Base-by-base conservation (phyloP, 2,797 vertebrate species). In the Pagetopsis macropterus region DNA sequence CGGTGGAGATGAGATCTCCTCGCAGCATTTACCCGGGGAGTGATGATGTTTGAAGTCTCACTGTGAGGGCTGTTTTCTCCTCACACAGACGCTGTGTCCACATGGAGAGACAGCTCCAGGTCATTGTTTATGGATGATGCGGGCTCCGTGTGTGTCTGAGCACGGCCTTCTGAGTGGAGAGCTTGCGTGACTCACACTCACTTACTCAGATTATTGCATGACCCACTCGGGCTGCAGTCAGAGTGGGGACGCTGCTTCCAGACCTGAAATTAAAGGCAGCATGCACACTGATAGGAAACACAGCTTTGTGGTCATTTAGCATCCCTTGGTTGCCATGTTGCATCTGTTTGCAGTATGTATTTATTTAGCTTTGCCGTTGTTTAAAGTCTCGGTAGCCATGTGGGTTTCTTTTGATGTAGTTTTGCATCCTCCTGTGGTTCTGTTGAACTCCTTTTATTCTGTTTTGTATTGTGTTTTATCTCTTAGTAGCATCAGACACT, bases 91-190 rank as follows among this genome's bases (percentile, higher is more conserved):
- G 66, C 68, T 77, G n/a, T 37, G 56, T 82, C 78, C 74, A 78
- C 71, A 60, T 49, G 46, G 23, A 27, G 16, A 40, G 57, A 31
- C 17, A 51, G 21, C 52, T 74, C 78, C 23, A 43, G 67, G 82
- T 89, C 76, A 75, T 87, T 86, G 85, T 86, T 89, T 87, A 85
- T 88, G 76, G 80, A 82, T 88, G 82, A 87, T 76, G 78, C 70
- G 50, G 13, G 57, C 64, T 70, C 12, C 57, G 57, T 78, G 78
- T 71, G 58, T 85, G 70, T 82, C 74, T 76, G 72, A 73, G 71
- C 77, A 56, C 19, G 76, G 83, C 81, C 84, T 87, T 79, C 64
- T 74, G 43, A 79, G 73, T 46, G 72, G 76, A 52, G 72, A 83
- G 79, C 75, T 63, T 72, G 58, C 61, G 27, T 88, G 86, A 89